Evolutionary conservation across 2,797 vertebrate species (phyloP), one percentile per base, ranked within the genome.

Genomic region (Lagodon rhomboides): DNA sequence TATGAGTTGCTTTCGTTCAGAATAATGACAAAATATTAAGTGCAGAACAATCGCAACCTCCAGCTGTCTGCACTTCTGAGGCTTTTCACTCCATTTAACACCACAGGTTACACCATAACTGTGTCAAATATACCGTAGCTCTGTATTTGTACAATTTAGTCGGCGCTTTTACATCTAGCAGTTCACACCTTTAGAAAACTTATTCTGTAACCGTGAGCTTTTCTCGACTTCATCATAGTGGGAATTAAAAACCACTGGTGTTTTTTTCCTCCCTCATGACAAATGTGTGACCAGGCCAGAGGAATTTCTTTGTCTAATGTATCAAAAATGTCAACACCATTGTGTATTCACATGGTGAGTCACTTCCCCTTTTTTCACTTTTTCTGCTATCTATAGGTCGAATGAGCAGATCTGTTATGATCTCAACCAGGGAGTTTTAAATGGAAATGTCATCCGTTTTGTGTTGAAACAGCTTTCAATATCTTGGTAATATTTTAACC

Each of bases 341-440:
- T 56, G 18, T 49, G 41, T 38, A 10, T 63, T 61, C 20, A 51
- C 23, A 16, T 43, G 13, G 20, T 75, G 67, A 83, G 71, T 80
- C 70, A 86, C 54, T 75, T 80, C 56, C 68, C 73, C n/a, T n/a
- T n/a, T n/a, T n/a, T n/a, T 70, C 9, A 47, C 20, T 44, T 76
- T 74, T 51, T 55, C 34, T 68, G 49, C 43, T 13, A 23, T 75
- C 17, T 43, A 63, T 27, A 38, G 23, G 16, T 18, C 47, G 13
- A 51, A 56, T 55, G 11, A 69, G 20, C 22, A 34, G 25, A 60
- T 73, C 4, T 25, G 27, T 60, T 58, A 27, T 47, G 15, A 73
- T 61, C 54, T 77, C 38, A 77, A n/a, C 12, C 49, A 16, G 30
- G 17, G 41, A 23, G 23, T 69, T 65, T 68, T 77, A 59, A 79